Conservation (phyloP, 2,797 vertebrate species). For the Helicolenus hilgendorfi region DNA sequence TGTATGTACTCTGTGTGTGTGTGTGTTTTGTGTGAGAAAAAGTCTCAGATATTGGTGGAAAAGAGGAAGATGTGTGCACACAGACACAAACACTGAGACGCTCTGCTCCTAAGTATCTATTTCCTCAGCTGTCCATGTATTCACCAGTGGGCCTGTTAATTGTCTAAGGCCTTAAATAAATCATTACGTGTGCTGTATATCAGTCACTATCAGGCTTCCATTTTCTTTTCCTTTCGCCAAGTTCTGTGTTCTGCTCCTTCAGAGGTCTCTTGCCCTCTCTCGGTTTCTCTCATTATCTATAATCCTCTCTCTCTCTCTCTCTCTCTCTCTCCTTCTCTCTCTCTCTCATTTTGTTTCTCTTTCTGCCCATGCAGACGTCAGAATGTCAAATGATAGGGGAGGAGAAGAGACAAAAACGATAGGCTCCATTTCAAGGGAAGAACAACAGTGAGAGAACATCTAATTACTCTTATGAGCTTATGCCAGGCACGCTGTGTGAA, state of each 20-base stretch:
- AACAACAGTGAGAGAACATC: conserved; percentile 63
- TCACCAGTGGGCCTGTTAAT: neutral
- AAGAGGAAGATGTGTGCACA: neutral
- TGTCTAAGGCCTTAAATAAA: conserved; percentile 11
- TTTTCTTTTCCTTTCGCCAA: conserved; percentile 23
- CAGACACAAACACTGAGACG: neutral
- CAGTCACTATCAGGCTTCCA: conserved; percentile 13
- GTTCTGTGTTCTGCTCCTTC: conserved; percentile 15
- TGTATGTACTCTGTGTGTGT: neutral
- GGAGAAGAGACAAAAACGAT: conserved; percentile 50
- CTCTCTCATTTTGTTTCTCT: conserved; percentile 22
- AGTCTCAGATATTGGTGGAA: neutral
- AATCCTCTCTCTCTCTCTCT: conserved; percentile 4
- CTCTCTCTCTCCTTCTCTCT: neutral
- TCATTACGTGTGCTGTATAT: conserved; percentile 4
- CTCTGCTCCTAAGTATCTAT: neutral
- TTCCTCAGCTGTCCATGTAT: conserved; percentile 8
- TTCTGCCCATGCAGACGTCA: conserved; percentile 47
- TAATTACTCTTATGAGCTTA: conserved; percentile 76
- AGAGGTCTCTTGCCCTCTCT: conserved; percentile 8
- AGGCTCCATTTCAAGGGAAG: conserved; percentile 52
- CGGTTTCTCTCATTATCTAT: conserved; percentile 11
- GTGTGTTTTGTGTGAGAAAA: neutral
- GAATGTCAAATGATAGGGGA: conserved; percentile 65
- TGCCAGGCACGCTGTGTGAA: conserved; percentile 49